These are phyloP conservation scores for Ceuthmochares aereus DNA, from an alignment of 2,113 vertebrate species.

Conservation along the genomic window DNA sequence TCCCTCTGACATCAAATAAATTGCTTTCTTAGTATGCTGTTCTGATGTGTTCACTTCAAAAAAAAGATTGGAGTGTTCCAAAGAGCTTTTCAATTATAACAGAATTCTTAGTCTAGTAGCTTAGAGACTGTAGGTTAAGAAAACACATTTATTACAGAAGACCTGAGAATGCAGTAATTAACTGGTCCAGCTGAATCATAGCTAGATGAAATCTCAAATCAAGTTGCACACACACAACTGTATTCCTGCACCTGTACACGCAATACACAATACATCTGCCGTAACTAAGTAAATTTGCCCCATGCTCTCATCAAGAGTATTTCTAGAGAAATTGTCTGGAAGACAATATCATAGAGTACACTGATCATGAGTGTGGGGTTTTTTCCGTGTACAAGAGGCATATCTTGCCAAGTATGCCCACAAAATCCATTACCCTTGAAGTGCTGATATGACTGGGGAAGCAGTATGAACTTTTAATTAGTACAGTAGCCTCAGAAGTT, in stretches of 20 bases:
- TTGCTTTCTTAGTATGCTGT: constrained; percentile 54
- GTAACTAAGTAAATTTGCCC: background rate
- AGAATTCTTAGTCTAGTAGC: constrained; percentile 54
- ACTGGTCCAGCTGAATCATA: constrained; percentile 51
- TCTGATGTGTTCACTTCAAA: background rate
- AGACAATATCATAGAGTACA: background rate
- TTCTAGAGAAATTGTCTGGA: background rate
- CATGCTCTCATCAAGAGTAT: background rate
- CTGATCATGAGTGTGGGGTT: accelerated
- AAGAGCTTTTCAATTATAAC: constrained; percentile 64
- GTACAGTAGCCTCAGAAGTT: background rate
- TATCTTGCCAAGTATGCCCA: background rate
- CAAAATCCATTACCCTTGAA: background rate
- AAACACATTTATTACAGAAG: constrained; percentile 69
- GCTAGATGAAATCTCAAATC: constrained; percentile 58
- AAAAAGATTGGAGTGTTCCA: constrained; percentile 57
- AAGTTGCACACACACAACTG: background rate
- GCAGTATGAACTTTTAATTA: background rate
- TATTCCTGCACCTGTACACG: background rate
- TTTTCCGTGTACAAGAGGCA: background rate
- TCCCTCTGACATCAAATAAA: background rate
- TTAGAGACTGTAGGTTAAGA: constrained; percentile 63
- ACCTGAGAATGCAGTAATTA: constrained; percentile 53
- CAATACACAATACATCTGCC: background rate
- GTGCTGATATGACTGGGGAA: background rate